These are phyloP conservation scores for Ptilorrhoa leucosticta DNA, from an alignment of 2,113 vertebrate genomes.

Conservation along the genomic window DNA sequence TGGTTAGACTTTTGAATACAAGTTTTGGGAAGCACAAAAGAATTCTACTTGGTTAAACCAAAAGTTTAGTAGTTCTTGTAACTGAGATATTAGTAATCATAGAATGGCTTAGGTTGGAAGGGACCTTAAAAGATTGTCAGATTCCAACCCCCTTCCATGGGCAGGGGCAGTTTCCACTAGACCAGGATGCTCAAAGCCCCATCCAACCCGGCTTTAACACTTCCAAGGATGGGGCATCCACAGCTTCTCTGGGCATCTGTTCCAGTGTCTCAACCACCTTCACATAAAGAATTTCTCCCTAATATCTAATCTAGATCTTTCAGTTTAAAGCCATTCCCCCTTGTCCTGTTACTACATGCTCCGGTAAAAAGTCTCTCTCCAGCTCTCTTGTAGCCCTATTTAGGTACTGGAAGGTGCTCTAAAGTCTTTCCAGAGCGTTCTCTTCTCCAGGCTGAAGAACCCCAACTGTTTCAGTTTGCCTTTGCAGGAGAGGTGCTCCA, in stretches of 20 bases:
- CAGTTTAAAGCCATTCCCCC: neutral
- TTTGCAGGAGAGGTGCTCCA: neutral
- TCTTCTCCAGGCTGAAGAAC: neutral
- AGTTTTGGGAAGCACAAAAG: neutral
- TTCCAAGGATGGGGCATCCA: neutral
- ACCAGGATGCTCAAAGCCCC: neutral
- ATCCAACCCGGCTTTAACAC: neutral
- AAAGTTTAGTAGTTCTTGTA: neutral
- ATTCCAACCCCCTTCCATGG: neutral
- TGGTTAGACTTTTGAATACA: neutral
- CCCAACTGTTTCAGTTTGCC: neutral
- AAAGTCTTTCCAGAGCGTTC: neutral
- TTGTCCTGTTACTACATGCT: neutral
- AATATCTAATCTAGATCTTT: neutral
- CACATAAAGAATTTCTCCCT: neutral
- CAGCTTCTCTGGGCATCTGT: neutral
- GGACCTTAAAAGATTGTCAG: neutral
- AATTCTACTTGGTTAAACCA: neutral
- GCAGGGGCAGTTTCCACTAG: neutral
- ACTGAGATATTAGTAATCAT: neutral
- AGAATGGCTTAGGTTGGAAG: neutral
- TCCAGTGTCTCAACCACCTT: neutral
- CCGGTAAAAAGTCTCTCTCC: neutral
- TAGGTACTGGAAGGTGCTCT: neutral
- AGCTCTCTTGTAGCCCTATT: neutral